Evolutionary conservation across 2,888 invertebrate genomes (phyloP).

Genomic region (Drosophila mayaguana): DNA sequence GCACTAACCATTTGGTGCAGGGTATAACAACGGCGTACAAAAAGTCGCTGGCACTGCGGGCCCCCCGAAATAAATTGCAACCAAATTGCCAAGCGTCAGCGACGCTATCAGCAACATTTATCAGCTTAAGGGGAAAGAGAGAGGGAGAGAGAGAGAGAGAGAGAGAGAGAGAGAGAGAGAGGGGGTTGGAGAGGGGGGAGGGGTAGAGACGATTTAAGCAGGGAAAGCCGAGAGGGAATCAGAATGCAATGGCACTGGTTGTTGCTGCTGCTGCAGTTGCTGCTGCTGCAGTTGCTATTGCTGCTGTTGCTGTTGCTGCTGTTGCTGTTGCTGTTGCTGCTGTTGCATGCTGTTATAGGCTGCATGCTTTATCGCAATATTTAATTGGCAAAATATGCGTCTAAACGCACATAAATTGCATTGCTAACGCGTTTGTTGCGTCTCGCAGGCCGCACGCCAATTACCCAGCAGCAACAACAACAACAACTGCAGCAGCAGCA

Average conservation of each 20-base stretch:
- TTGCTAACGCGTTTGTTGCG: slow-evolving; percentile 79
- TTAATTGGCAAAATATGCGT: slow-evolving; percentile 85
- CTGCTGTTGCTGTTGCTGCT: slow-evolving; percentile 17
- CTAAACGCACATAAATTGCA: slow-evolving; percentile 84
- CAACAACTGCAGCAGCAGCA: slow-evolving; percentile 20
- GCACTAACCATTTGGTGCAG: neutral
- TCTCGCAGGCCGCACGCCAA: slow-evolving; percentile 73
- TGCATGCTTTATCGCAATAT: slow-evolving; percentile 84
- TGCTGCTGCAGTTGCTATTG: slow-evolving; percentile 4
- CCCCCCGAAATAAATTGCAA: slow-evolving; percentile 75
- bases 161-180: neutral
- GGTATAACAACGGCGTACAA: slow-evolving; percentile 23
- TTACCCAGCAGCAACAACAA: slow-evolving; percentile 45
- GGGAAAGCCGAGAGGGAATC: slow-evolving; percentile 5
- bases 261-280: slow-evolving; percentile 4
- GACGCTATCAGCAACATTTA: slow-evolving; percentile 78
- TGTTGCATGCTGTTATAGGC: slow-evolving; percentile 64
- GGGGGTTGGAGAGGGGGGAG: neutral
- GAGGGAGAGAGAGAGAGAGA: neutral
- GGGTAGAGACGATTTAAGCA: slow-evolving; percentile 2
- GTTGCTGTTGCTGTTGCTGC: slow-evolving; percentile 33
- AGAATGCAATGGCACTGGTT: slow-evolving; percentile 32
- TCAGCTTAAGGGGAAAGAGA: slow-evolving; percentile 49
- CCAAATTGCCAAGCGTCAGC: slow-evolving; percentile 80
- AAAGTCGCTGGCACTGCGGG: slow-evolving; percentile 43